Evolutionary conservation across 2,888 invertebrate species (phyloP), one percentile per base, ranked within the genome.

Genomic region (Crocallis elinguaria): DNA sequence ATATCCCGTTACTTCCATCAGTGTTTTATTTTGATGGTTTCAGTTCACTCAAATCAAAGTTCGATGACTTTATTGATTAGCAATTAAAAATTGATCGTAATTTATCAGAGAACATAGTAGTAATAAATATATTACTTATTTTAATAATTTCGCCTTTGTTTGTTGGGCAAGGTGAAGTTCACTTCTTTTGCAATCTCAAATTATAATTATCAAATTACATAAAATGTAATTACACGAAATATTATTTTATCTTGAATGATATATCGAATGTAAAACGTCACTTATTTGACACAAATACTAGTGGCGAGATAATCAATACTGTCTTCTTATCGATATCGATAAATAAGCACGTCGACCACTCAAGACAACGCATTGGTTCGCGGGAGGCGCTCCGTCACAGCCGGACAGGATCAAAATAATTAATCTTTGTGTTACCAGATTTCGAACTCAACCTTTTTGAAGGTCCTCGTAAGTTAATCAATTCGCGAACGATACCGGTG

Each of bases 371-470:
- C 12, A 13, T 29, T 13, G 48, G 54, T 58, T 57, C 65, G 61
- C 70, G 66, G 66, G 65, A 66, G 72, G 68, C 49, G 64, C 58
- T 55, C 68, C 69, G 71, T 75, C 73, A 73, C 62, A 64, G 52
- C 67, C 64, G 65, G 69, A 71, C 66, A 74, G 77, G 80, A 87
- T 84, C 82, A 79, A 84, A 88, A 88, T 83, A 88, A 88, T 88
- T 88, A 84, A 88, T 88, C 86, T 86, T 74, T 69, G 69, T 69
- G 73, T 83, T 84, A 81, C 81, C 77, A 78, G 69, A 79, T 79
- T 75, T 67, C 74, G 69, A 79, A 73, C 73, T 72, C 71, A 69
- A 79, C 81, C 80, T 79, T 82, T 80, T 67, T 72, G 66, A 72
- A 69, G 71, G 72, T 69, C 59, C 66, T 73, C 71, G 62, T 73